These are phyloP conservation scores for Epizoanthus ramosus DNA, from an alignment of 92 coral and sea anemone species.

Conservation along the genomic window DNA sequence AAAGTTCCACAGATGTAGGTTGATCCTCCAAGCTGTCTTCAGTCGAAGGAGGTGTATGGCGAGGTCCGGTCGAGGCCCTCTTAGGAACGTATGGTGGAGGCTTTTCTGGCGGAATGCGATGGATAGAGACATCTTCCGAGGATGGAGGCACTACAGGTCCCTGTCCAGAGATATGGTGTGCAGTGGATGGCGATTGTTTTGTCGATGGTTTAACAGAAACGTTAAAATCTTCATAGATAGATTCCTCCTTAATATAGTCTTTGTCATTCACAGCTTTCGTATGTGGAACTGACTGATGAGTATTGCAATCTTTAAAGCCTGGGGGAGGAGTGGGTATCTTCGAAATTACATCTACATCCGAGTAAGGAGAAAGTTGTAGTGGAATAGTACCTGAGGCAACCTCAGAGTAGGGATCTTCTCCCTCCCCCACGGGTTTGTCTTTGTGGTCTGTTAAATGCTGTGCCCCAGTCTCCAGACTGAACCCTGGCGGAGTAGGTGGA, in stretches of 20 bases:
- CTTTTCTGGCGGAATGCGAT: slow-evolving; percentile 47
- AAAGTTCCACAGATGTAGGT: not conserved
- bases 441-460: not conserved
- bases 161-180: not conserved
- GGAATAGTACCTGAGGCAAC: slow-evolving; percentile 3
- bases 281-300: not conserved
- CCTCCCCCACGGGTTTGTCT: not conserved
- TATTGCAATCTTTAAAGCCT: slow-evolving; percentile 20
- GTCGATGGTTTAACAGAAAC: not conserved
- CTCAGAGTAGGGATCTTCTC: slow-evolving; percentile 50
- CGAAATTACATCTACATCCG: slow-evolving; percentile 28
- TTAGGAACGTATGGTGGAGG: slow-evolving; percentile 57
- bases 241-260: not conserved
- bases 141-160: not conserved
- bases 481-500: slow-evolving; percentile 50
- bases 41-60: not conserved
- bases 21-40: not conserved
- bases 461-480: not conserved
- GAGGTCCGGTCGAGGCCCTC: not conserved
- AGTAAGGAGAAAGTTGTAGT: slow-evolving; percentile 21
- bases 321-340: slow-evolving; percentile 34
- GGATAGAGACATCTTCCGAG: not conserved
- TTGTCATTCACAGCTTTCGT: not conserved
- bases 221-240: slow-evolving; percentile 28
- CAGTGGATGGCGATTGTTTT: not conserved